phyloP scores from a whole-genome alignment of 2,113 vertebrate species.

The Phainopepla nitens region DNA sequence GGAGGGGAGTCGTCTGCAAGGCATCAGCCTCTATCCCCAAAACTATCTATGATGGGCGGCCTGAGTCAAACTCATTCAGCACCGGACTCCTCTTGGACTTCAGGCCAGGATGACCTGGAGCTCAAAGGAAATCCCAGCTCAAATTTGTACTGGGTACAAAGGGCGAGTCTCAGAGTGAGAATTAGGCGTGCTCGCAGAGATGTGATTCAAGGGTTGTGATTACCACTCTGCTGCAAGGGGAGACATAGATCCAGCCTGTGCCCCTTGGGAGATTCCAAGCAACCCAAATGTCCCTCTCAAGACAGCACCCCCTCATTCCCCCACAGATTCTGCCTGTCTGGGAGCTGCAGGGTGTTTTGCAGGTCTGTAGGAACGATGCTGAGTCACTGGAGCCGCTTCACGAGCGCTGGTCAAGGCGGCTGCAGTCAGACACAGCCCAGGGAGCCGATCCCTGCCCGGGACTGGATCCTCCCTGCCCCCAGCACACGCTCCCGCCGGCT shows the following conservation, averaged over 20 bases:
- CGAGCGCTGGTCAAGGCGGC: neutral
- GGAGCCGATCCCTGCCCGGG: neutral
- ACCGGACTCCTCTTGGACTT: neutral
- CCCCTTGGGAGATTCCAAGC: neutral
- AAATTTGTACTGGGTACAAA: neutral
- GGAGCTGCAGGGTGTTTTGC: neutral
- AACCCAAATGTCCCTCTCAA: neutral
- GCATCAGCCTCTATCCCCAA: neutral
- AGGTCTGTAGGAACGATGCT: neutral
- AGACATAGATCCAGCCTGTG: neutral
- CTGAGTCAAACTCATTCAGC: neutral
- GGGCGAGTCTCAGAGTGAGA: neutral
- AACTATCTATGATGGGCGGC: neutral
- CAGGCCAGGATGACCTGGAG: neutral
- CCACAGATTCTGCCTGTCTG: rapidly evolving
- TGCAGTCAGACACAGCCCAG: neutral
- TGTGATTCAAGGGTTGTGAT: neutral
- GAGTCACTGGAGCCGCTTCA: neutral
- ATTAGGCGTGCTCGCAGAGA: neutral
- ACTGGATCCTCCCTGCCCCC: constrained; percentile 28
- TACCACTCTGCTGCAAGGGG: neutral
- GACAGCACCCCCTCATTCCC: neutral
- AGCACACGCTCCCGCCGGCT: neutral
- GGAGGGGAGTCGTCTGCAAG: neutral
- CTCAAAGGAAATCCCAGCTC: neutral